Base-by-base conservation (phyloP, 1,140 invertebrate species). In the Drosophila teissieri region DNA sequence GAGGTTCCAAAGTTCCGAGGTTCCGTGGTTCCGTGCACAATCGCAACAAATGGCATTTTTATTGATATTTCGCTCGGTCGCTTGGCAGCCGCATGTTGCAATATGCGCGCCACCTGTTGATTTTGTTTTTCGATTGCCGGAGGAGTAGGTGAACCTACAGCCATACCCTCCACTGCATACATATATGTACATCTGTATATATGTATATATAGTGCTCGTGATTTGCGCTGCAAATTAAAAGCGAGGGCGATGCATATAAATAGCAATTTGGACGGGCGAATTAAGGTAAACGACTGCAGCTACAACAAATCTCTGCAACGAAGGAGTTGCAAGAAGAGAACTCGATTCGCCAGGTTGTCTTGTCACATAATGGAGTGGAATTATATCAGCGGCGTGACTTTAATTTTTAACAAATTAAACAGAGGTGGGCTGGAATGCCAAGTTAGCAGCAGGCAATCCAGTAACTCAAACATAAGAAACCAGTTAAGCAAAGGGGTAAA, bases 21-120 rank as follows among this genome's bases (percentile, higher is more conserved):
- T 48, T 73, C 19, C 42, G 2, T 14, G 1, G 49, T 48, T 76
- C 81, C 76, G 77, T 88, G 84, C 72, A 73, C 78, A 86, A 86
- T 86, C 83, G 70, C 75, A 84, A 84, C 84, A 88, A 88, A 88
- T 88, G 84, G 84, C 84, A 88, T 88, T 88, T 88, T 88, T 88
- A 88, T 88, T 88, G 84, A 88, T 88, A 88, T 90, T 88, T 88
- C 84, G 84, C 52, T 89, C 80, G 79, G 62, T 73, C 57, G 74
- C 64, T 64, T 64, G 82, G 69, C 69, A 83, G 84, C 80, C 67
- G 78, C 76, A 88, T 89, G 84, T 89, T 88, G 79, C 89, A 88
- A 88, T 88, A 88, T 88, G 84, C 64, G 84, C 84, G 83, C 84
- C 83, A 88, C 83, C 83, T 88, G 83, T 88, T 88, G 83, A 88